phyloP scores from a whole-genome alignment of 2,888 invertebrate species.

The Neoitamus cyanurus region DNA sequence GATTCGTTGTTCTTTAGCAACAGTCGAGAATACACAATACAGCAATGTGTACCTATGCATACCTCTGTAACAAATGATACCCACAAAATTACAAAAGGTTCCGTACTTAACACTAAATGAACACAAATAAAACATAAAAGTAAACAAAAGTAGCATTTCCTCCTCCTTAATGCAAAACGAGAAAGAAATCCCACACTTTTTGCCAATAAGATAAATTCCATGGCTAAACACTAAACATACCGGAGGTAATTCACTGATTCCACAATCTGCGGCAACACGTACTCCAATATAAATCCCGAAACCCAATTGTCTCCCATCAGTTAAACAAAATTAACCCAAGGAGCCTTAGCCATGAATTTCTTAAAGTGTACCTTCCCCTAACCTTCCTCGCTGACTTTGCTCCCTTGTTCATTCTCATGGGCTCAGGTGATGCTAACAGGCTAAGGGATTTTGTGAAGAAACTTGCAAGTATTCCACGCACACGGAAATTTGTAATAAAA shows the following conservation, averaged over 20 bases:
- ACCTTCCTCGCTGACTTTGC: neutral
- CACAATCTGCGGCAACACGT: neutral
- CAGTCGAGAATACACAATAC: too few relatives aligned
- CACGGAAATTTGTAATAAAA: neutral
- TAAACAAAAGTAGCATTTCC: neutral
- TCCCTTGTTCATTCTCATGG: too few relatives aligned
- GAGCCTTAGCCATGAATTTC: neutral
- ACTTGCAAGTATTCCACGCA: neutral
- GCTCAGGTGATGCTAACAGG: neutral
- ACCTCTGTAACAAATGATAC: too few relatives aligned
- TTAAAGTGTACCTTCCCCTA: neutral
- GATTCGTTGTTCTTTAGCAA: too few relatives aligned
- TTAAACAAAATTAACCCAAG: neutral
- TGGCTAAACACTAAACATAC: neutral
- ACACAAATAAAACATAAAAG: neutral
- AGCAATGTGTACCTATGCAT: too few relatives aligned
- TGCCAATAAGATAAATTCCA: neutral
- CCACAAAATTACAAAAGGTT: neutral
- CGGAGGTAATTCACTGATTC: neutral
- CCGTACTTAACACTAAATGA: neutral
- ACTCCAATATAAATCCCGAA: neutral
- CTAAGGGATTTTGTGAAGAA: neutral
- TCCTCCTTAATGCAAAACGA: neutral
- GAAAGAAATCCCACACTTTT: neutral
- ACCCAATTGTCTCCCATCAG: neutral